phyloP scores from a whole-genome alignment of 2,113 vertebrate species.

The Apteryx owenii region DNA sequence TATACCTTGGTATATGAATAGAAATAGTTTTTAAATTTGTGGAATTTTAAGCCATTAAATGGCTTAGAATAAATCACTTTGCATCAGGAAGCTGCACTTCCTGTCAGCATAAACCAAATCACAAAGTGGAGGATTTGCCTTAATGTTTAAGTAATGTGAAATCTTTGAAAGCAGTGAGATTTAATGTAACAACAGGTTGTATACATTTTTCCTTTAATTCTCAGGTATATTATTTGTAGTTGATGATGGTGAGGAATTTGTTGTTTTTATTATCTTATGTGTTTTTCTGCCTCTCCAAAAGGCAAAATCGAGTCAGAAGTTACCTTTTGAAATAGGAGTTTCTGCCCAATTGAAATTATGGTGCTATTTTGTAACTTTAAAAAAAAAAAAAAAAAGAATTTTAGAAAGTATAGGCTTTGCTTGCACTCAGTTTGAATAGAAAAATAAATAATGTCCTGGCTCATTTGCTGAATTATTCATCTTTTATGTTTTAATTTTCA shows the following conservation, averaged over 20 bases:
- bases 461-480: background rate
- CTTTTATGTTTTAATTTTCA: background rate
- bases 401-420: background rate
- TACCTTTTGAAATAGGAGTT: background rate
- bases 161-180: background rate
- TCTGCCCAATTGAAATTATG: background rate
- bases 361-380: background rate
- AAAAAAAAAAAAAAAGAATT: background rate
- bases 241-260: background rate
- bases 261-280: rapidly evolving
- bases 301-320: background rate
- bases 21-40: background rate
- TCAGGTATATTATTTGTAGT: background rate
- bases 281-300: background rate
- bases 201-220: background rate
- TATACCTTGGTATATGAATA: background rate
- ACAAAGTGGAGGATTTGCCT: background rate
- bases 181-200: background rate
- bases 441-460: background rate
- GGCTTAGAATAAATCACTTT: background rate
- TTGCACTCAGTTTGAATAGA: background rate
- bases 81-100: background rate
- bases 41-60: background rate
- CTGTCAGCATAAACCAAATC: background rate
- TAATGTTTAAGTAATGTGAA: background rate